These are phyloP conservation scores for Gisinianus flammeolus DNA, from an alignment of 2,888 invertebrate species.

Conservation along the genomic window DNA sequence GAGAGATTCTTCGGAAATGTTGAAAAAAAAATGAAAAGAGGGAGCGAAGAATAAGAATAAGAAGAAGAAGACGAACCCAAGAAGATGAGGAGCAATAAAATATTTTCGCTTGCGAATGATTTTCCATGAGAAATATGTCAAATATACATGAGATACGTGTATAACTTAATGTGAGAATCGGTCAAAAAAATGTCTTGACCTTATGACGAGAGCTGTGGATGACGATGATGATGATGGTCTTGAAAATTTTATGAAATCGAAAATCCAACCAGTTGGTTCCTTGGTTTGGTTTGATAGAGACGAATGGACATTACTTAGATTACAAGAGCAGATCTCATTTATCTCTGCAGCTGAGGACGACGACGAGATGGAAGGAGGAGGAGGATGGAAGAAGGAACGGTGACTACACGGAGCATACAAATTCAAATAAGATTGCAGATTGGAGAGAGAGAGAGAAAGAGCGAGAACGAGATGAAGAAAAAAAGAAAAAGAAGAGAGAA, in stretches of 20 bases:
- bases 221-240: constrained; percentile 39
- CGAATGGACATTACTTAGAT: constrained; percentile 43
- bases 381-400: constrained; percentile 29
- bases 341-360: constrained; percentile 39
- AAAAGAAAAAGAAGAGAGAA: constrained; percentile 8
- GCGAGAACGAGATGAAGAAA: too few relatives aligned
- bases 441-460: constrained; percentile 20
- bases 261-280: constrained; percentile 33
- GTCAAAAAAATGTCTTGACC: constrained; percentile 24
- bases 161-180: constrained; percentile 27
- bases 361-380: background rate
- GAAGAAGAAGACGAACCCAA: too few relatives aligned
- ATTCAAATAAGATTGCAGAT: constrained; percentile 46
- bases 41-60: background rate
- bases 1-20: too few relatives aligned
- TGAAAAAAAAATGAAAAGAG: background rate
- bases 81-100: background rate
- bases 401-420: constrained; percentile 41
- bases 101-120: constrained; percentile 8
- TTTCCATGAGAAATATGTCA: constrained; percentile 11
- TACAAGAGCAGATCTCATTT: constrained; percentile 47
- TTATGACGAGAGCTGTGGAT: constrained; percentile 1
- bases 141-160: constrained; percentile 14
- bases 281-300: constrained; percentile 36
- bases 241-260: constrained; percentile 41